Evolutionary conservation across 2,797 vertebrate genomes (phyloP).

Genomic region (Ceryle rudis): DNA sequence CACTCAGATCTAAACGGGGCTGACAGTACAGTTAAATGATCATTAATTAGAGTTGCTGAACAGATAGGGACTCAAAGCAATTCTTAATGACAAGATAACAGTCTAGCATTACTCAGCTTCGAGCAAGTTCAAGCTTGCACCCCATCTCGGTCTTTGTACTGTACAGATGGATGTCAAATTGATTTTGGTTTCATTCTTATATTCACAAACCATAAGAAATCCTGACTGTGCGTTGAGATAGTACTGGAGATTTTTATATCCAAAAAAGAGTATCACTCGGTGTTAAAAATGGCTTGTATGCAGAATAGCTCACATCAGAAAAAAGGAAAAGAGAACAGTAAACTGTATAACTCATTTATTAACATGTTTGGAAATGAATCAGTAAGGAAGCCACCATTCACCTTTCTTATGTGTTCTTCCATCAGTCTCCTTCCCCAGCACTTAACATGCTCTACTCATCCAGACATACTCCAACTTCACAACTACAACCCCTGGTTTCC

Average conservation of each 20-base stretch:
- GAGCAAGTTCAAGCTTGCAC: conserved; percentile 43
- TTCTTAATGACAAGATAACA: conserved; percentile 83
- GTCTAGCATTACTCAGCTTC: conserved; percentile 72
- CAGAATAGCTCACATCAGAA: neutral
- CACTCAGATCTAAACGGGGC: conserved; percentile 87
- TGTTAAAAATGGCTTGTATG: neutral
- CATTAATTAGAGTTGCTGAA: conserved; percentile 93
- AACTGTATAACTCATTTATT: neutral
- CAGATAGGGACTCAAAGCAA: conserved; percentile 87
- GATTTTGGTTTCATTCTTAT: conserved; percentile 34
- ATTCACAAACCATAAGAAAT: conserved; percentile 1
- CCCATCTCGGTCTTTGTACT: conserved; percentile 77
- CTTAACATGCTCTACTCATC: neutral
- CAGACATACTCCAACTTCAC: neutral
- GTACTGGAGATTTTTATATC: neutral
- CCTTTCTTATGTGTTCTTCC: neutral
- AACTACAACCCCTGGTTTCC: neutral
- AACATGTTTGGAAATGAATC: neutral
- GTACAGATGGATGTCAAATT: neutral
- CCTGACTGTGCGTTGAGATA: neutral
- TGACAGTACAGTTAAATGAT: conserved; percentile 97
- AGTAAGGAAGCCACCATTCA: neutral
- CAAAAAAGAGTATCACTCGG: neutral
- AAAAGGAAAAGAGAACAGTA: neutral
- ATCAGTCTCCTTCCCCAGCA: neutral